Evolutionary conservation across 2,113 vertebrate species (phyloP).

Genomic region (Takifugu flavidus): DNA sequence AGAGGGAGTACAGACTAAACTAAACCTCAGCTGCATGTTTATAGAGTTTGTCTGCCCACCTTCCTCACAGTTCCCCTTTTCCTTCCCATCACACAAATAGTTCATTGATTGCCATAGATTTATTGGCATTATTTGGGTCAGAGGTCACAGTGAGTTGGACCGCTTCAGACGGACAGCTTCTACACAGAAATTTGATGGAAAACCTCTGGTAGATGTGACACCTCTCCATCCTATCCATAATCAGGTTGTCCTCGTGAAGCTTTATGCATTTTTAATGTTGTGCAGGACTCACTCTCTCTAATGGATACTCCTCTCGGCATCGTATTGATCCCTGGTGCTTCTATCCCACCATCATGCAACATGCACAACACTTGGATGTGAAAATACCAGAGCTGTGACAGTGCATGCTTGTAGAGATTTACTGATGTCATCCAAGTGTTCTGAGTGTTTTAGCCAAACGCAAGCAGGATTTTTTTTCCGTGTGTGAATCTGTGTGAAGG

Average conservation of each 20-base stretch:
- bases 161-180: slow-evolving; percentile 52
- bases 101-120: slow-evolving; percentile 61
- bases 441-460: not conserved
- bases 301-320: slow-evolving; percentile 54
- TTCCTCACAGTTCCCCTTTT: slow-evolving; percentile 26
- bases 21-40: slow-evolving; percentile 24
- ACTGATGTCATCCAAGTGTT: slow-evolving; percentile 1
- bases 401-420: slow-evolving; percentile 3
- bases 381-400: slow-evolving; percentile 31
- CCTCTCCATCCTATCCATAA: slow-evolving; percentile 39
- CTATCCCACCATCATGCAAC: slow-evolving; percentile 37
- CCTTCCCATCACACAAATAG: slow-evolving; percentile 52
- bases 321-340: slow-evolving; percentile 55
- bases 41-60: slow-evolving; percentile 45
- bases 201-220: slow-evolving; percentile 30
- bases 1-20: slow-evolving; percentile 27
- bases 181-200: slow-evolving; percentile 18
- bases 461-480: no score
- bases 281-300: slow-evolving; percentile 38
- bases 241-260: slow-evolving; percentile 45
- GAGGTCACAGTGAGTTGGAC: slow-evolving; percentile 55
- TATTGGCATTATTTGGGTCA: slow-evolving; percentile 66
- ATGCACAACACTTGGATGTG: slow-evolving; percentile 18
- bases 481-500: no score
- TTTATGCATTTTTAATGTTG: slow-evolving; percentile 72